Base-by-base conservation (phyloP, 2,888 invertebrate species). In the Limnephilus lunatus region DNA sequence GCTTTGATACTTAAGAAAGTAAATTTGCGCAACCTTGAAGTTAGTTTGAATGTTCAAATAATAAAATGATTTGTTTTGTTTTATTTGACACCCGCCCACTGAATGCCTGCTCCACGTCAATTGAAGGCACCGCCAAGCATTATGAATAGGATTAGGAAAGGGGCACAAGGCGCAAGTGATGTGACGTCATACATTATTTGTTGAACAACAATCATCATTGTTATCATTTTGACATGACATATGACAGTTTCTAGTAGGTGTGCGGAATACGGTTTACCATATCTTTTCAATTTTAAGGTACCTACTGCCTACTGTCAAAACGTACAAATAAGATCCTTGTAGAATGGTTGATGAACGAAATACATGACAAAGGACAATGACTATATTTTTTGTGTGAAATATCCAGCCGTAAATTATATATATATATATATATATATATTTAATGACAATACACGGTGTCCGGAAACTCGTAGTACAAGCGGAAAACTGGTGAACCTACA, bases 41-140 rank as follows among this genome's bases (percentile, higher is more conserved):
- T 31, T 32, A 19, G 31, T 81, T 81, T 81, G 5, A 81, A n/a
- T 82, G 82, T 82, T 32, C 31, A 82, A 82, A 82, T 82, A 82
- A 32, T 32, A 82, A 82, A 82, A 82, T 82, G 82, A 82, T 82
- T 82, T 82, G 82, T 82, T 82, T 82, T 82, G 82, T 82, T 82
- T 82, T 82, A 82, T 82, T 31, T 82, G 82, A 82, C 82, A 32
- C 31, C 19, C 32, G 82, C 32, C 31, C 19, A 31, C 32, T 82
- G 82, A 32, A 32, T 7, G 82, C 19, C 82, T 82, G 82, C 32
- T 32, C 30, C 82, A 32, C 32, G 82, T 82, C 82, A 82, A 32
- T 82, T 82, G 68, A 32, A 82, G 15, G 30, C 82, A 31, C 82
- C 31, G 32, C 82, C 25, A 25, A 68, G 68, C 68, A 68, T 68